A percentile compares a stretch with the other conserved stretches of the same genome.
phyloP scores from a whole-genome alignment of 2,113 vertebrate genomes.

The Speoplatyrhinus poulsoni region DNA sequence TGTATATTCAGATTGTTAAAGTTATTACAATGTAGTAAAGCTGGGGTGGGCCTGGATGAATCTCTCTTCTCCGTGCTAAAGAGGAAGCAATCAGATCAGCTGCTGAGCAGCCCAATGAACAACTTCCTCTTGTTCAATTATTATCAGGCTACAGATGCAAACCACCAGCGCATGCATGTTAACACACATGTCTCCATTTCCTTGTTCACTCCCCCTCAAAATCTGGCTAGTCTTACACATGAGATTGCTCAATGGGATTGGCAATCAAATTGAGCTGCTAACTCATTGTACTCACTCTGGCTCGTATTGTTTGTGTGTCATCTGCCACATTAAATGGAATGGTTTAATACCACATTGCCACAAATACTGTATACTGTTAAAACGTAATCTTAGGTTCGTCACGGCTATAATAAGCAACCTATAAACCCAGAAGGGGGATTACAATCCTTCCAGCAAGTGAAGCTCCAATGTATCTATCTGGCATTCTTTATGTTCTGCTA shows the following conservation, averaged over 20 bases:
- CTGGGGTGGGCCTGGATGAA: constrained; percentile 16
- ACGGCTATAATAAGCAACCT: too few relatives aligned
- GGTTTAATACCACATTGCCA: too few relatives aligned
- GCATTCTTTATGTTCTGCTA: not conserved
- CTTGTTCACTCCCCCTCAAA: constrained; percentile 50
- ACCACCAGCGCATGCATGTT: constrained; percentile 57
- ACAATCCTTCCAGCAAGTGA: constrained; percentile 21
- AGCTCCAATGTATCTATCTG: constrained; percentile 1
- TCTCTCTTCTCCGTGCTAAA: constrained; percentile 17
- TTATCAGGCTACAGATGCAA: constrained; percentile 56
- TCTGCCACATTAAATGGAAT: not conserved
- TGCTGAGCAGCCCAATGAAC: constrained; percentile 26
- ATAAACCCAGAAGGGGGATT: not conserved
- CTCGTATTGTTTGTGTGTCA: not conserved
- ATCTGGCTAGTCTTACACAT: constrained; percentile 9
- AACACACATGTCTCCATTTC: constrained; percentile 42
- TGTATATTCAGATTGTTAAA: too few relatives aligned
- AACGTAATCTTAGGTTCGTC: too few relatives aligned
- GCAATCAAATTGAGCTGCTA: constrained; percentile 12
- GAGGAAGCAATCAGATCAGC: constrained; percentile 45
- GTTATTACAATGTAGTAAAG: not conserved
- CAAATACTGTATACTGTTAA: too few relatives aligned
- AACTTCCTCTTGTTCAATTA: constrained; percentile 58
- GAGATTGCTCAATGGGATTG: constrained; percentile 1
- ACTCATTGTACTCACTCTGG: not conserved